A percentile compares a stretch with the other conserved stretches of the same genome.
Conservation (phyloP, 2,888 invertebrate genomes). For the Dusona sp. region DNA sequence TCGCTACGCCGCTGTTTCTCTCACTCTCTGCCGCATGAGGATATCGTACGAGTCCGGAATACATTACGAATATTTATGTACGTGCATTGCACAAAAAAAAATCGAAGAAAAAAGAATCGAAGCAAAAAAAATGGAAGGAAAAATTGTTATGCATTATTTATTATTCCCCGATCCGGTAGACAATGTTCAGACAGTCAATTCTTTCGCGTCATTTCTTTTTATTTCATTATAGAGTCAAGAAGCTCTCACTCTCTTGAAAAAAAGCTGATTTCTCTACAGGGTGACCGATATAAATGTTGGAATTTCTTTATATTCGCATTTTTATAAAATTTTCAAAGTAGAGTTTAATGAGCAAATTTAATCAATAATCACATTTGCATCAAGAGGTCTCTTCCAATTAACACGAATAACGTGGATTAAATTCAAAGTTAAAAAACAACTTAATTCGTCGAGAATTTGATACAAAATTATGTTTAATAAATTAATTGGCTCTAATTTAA, state of each 20-base stretch:
- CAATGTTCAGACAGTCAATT: slow-evolving; percentile 78
- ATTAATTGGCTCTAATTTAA: not conserved
- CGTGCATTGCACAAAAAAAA: slow-evolving; percentile 74
- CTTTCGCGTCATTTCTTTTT: slow-evolving; percentile 65
- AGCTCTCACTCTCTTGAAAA: not conserved
- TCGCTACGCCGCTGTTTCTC: slow-evolving; percentile 22
- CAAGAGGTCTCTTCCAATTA: not conserved
- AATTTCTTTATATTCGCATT: not conserved
- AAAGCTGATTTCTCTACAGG: not conserved
- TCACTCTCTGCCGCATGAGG: slow-evolving; percentile 70
- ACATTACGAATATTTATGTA: slow-evolving; percentile 70
- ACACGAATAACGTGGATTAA: not conserved
- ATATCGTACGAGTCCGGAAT: slow-evolving; percentile 75
- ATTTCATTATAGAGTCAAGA: slow-evolving; percentile 47
- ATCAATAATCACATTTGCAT: not conserved
- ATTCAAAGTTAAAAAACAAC: not conserved
- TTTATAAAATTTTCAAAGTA: too few species aligned
- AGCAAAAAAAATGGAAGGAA: slow-evolving; percentile 20
- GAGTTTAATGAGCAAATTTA: too few species aligned
- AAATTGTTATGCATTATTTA: slow-evolving; percentile 78
- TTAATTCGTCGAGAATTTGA: not conserved
- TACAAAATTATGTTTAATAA: not conserved
- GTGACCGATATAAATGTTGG: not conserved
- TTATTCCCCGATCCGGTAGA: slow-evolving; percentile 76
- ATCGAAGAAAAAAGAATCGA: not conserved